Conservation (phyloP, 2,888 invertebrate genomes). For the Galerucella pusilla region DNA sequence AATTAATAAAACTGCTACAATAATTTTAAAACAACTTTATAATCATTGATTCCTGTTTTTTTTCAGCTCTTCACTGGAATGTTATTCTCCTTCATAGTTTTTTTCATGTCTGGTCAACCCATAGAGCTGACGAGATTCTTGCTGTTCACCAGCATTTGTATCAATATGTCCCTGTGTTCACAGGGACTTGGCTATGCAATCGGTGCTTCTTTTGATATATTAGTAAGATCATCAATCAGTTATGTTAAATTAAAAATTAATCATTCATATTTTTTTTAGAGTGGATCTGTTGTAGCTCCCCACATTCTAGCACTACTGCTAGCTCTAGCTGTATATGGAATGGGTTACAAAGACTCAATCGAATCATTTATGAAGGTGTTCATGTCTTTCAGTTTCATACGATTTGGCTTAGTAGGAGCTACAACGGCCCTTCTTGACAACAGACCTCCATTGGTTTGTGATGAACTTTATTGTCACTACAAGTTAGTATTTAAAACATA, state of each 20-base stretch:
- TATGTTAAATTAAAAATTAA: not conserved
- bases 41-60: not conserved
- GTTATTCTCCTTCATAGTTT: conserved; percentile 68
- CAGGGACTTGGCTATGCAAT: conserved; percentile 80
- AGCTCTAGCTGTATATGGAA: conserved; percentile 71
- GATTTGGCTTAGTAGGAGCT: conserved; percentile 75
- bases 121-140: conserved; percentile 72
- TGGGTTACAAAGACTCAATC: conserved; percentile 71
- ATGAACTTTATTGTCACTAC: conserved; percentile 70
- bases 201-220: conserved; percentile 71
- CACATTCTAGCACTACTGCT: conserved; percentile 69
- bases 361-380: conserved; percentile 68
- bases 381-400: conserved; percentile 73
- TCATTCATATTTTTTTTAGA: conserved; percentile 65
- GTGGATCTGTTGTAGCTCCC: conserved; percentile 72
- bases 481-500: conserved; percentile 62
- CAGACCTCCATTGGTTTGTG: conserved; percentile 72
- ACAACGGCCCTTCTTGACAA: conserved; percentile 70
- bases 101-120: conserved; percentile 75
- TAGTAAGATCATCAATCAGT: conserved; percentile 59
- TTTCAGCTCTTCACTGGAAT: conserved; percentile 65
- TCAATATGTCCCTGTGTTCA: conserved; percentile 74
- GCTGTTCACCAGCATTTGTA: conserved; percentile 70
- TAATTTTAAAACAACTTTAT: not conserved
- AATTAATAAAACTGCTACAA: not conserved